Evolutionary conservation across 2,797 vertebrate genomes (phyloP).

Genomic region (Arremon brunneinucha): DNA sequence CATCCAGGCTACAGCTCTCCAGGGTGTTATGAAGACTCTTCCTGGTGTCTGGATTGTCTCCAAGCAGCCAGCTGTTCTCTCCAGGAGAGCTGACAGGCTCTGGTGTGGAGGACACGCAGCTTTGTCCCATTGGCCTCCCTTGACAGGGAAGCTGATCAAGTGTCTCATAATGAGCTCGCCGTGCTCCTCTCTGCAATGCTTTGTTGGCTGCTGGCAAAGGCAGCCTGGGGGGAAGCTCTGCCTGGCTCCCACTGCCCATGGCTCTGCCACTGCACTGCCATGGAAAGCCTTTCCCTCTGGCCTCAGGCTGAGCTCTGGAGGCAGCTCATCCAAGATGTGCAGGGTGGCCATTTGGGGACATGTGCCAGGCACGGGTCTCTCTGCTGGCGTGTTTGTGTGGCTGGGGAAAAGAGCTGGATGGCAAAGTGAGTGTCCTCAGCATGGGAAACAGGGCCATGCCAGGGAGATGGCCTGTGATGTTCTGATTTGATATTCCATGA

Average conservation of each 20-base stretch:
- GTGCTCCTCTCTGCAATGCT: not conserved
- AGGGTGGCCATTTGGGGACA: rapidly evolving
- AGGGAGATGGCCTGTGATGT: not conserved
- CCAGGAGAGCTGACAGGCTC: not conserved
- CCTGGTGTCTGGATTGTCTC: not conserved
- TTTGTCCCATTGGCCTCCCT: not conserved
- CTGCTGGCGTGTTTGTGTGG: not conserved
- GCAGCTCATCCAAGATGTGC: not conserved
- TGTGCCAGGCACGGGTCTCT: rapidly evolving
- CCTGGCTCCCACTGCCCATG: not conserved
- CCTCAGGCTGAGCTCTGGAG: not conserved
- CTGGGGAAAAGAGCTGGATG: not conserved
- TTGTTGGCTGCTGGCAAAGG: not conserved
- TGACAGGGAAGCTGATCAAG: not conserved
- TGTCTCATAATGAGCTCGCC: not conserved
- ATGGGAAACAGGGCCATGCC: not conserved
- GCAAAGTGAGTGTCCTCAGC: no score
- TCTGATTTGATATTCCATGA: not conserved
- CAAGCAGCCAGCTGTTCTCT: constrained; percentile 10
- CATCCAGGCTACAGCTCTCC: not conserved
- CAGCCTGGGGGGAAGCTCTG: not conserved
- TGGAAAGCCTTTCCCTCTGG: not conserved
- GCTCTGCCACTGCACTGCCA: not conserved
- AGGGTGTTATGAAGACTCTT: not conserved
- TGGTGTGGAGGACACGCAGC: not conserved